Base-by-base conservation (phyloP, 2,113 vertebrate species). In the Panthera uncia region DNA sequence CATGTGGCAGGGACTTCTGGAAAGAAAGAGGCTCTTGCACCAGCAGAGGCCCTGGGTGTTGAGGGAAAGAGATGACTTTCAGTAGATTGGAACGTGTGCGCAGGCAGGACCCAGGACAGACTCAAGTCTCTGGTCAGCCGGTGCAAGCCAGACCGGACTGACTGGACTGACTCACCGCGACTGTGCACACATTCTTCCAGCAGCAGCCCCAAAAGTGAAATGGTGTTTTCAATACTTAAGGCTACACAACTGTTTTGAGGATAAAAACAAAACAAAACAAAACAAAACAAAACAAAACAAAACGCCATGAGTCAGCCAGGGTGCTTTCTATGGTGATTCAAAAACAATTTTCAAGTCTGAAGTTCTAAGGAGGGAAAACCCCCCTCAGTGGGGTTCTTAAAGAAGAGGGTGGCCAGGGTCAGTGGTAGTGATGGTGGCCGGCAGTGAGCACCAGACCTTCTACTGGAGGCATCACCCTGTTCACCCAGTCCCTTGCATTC, bases 311-410 rank as follows among this genome's bases (percentile, higher is more conserved):
- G 31, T 93, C 95, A 93, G 36, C 41, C 19, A 73, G 23, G 84
- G 33, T 78, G 10, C 36, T 95, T 71, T 92, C 83, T 89, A 16
- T 61, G 74, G 48, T 80, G 63, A 95, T 48, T 96, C 48, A 79
- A 90, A 95, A 97, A 55, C 50, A 89, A 79, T 92, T 89, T 97
- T 78, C 79, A 91, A 94, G 80, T 82, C 66, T 68, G 69, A 63
- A 73, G 94, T 57, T 95, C 36, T 68, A 4, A 33, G 66, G 45
- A 25, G 4, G 61, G 5, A 21, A n/a, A 25, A 33, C 15, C 16
- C 23, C 57, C 8, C 7, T 61, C 21, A 23, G 57, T 61, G 7
- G 57, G 3, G 31, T 57, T 91, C 41, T 86, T 52, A 74, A 91
- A 74, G 68, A 92, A 79, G 14, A 1, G 4, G n/a, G 13, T 27